Conservation (phyloP, 2,797 vertebrate genomes). For the Ambastaia sidthimunki region DNA sequence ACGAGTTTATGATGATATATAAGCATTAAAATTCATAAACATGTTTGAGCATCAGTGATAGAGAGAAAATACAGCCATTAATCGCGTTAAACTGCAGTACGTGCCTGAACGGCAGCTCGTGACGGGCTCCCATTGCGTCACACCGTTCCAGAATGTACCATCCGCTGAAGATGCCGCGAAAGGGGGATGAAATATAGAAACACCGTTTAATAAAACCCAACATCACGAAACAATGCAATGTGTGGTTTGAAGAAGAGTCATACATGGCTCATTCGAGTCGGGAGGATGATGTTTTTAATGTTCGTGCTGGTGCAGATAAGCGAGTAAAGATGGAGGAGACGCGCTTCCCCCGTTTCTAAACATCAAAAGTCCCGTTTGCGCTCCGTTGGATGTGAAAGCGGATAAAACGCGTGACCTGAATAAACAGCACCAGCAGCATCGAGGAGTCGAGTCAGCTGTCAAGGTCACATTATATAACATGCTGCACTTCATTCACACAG, state of each 20-base stretch:
- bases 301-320: no score
- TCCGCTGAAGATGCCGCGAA: slow-evolving; percentile 14
- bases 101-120: slow-evolving; percentile 9
- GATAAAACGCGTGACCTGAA: not conserved
- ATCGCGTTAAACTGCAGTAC: not conserved
- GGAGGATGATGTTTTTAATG: not conserved
- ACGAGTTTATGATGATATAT: not conserved
- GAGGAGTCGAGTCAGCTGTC: slow-evolving; percentile 46
- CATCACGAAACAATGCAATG: not conserved
- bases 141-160: slow-evolving; percentile 51
- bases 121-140: slow-evolving; percentile 53
- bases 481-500: not conserved
- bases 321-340: not conserved
- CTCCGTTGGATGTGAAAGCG: not conserved
- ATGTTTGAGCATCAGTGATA: not conserved
- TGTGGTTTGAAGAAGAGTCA: not conserved
- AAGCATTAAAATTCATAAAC: not conserved
- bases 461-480: slow-evolving; percentile 51
- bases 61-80: not conserved
- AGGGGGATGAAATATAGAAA: not conserved
- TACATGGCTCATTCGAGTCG: rapidly evolving
- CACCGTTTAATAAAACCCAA: not conserved
- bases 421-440: not conserved
- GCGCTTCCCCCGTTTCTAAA: not conserved
- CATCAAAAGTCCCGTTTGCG: not conserved